Evolutionary conservation across 1,140 invertebrate genomes (phyloP), one percentile per base, ranked within the genome.

Genomic region (Eriosoma lanigerum): DNA sequence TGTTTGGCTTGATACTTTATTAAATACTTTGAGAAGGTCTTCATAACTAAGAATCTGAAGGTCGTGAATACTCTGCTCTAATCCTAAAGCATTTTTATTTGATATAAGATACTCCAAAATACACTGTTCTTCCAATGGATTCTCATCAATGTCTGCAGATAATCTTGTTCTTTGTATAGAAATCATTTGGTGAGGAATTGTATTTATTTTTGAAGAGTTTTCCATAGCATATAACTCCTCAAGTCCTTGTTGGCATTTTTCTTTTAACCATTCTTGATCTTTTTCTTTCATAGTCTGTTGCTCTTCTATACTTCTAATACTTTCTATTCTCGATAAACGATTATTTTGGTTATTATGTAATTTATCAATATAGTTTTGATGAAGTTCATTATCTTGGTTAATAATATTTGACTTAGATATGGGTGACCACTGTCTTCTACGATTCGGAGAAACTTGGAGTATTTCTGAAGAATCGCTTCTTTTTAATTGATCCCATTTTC

Each of bases 401-500:
- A 38, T 62, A 19, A 75, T 83, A 21, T 85, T 83, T 19, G 84
- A 83, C 32, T 73, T 58, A n/a, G 72, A 56, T 81, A 87, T 86
- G 10, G 87, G 88, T 58, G 87, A 87, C 88, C 87, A 88, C 48
- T 85, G 84, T 24, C 86, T 84, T 46, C 86, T 85, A 80, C 86
- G 85, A 48, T 86, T 85, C 9, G 86, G 83, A 1, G 87, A 87
- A 15, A 86, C 85, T 12, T 87, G 85, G 19, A 89, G 84, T 24
- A 89, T 81, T 83, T 91, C 90, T 0, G 87, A 88, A 32, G 89
- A 90, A 58, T 90, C 89, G 38, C 88, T 88, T 68, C 88, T 85
- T 83, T 88, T 90, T 50, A 90, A 83, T 81, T 90, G 88, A 54
- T 91, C 89, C 89, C 89, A 90, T 83, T 89, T 89, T 80, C 86